phyloP scores from a whole-genome alignment of 2,113 vertebrate species.

The Recurvirostra avosetta region DNA sequence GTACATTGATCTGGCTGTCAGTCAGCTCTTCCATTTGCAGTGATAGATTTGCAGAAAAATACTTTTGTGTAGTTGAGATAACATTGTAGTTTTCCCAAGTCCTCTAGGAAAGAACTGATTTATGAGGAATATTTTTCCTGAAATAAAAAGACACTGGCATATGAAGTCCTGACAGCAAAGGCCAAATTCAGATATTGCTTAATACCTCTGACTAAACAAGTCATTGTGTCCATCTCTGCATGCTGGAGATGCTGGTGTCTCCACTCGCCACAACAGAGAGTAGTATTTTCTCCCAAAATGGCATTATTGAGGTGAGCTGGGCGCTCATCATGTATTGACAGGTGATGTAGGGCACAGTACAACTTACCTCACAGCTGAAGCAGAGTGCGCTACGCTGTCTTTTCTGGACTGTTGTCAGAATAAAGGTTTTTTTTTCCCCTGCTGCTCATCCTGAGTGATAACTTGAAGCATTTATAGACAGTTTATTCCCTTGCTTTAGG shows the following conservation, averaged over 20 bases:
- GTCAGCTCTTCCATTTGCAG: background rate
- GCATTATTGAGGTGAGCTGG: background rate
- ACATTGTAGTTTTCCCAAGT: background rate
- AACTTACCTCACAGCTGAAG: background rate
- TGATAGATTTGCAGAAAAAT: background rate
- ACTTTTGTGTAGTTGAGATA: conserved; percentile 44
- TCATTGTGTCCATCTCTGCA: background rate
- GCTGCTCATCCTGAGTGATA: background rate
- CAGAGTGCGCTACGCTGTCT: too few species aligned
- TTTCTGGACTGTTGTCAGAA: background rate
- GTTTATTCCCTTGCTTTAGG: background rate
- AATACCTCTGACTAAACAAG: background rate
- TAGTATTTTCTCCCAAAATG: background rate
- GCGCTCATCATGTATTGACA: rapidly evolving
- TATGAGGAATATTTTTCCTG: background rate
- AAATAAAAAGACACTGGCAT: background rate
- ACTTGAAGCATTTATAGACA: background rate
- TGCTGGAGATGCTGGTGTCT: background rate
- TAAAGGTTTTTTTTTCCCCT: background rate
- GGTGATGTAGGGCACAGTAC: too few species aligned
- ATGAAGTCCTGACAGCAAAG: background rate
- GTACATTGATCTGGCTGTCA: background rate
- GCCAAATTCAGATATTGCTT: background rate
- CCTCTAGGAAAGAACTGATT: background rate
- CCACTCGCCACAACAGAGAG: rapidly evolving